These are phyloP conservation scores for Burhinus oedicnemus DNA, from an alignment of 2,113 vertebrate genomes.

Conservation along the genomic window DNA sequence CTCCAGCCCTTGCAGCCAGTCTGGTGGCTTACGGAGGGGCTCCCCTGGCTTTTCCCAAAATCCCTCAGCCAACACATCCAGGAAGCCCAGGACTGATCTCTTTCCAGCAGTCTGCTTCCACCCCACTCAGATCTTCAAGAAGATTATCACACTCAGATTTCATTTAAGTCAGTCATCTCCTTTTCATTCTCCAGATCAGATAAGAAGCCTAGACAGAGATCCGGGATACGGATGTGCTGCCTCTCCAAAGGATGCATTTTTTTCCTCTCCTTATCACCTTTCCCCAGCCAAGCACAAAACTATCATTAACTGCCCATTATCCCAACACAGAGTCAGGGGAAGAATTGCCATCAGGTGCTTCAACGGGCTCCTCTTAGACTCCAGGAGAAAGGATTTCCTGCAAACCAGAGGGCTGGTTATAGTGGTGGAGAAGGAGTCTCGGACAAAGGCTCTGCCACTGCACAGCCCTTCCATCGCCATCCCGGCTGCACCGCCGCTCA, in stretches of 20 bases:
- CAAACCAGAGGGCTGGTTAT: not conserved
- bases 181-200: not conserved
- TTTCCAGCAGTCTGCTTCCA: not conserved
- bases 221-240: not conserved
- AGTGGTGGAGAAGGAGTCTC: rapidly evolving
- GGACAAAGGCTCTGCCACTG: not conserved
- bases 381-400: not conserved
- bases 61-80: rapidly evolving
- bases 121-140: not conserved
- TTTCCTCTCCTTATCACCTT: not conserved
- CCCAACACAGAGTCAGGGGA: not conserved
- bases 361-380: rapidly evolving
- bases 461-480: not conserved
- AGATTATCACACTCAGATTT: not conserved
- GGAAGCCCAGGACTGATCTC: not conserved
- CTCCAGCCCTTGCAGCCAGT: not conserved
- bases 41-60: not conserved
- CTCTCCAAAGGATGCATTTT: not conserved
- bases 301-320: not conserved
- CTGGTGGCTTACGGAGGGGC: rapidly evolving
- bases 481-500: not conserved
- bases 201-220: not conserved
- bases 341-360: not conserved
- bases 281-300: not conserved
- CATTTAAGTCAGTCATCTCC: not conserved